Conservation (phyloP, 2,888 invertebrate genomes). For the Abscondita cerata region DNA sequence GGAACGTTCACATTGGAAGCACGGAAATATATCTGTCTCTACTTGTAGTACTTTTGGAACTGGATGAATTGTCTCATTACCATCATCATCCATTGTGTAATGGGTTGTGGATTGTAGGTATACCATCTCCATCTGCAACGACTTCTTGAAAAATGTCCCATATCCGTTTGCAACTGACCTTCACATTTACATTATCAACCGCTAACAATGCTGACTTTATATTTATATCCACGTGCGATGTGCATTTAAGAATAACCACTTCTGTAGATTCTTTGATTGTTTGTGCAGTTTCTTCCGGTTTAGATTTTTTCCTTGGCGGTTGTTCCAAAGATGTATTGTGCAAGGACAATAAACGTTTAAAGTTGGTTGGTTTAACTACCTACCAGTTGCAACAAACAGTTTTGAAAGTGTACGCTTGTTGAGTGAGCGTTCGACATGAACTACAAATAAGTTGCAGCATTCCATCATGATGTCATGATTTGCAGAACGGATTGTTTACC, state of each 20-base stretch:
- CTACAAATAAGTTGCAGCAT: conserved; percentile 78
- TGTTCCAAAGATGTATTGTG: conserved; percentile 9
- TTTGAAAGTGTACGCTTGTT: conserved; percentile 76
- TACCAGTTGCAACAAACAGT: conserved; percentile 72
- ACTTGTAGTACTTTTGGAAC: conserved; percentile 54
- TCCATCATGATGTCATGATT: conserved; percentile 79
- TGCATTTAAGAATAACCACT: conserved; percentile 27
- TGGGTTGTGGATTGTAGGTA: conserved; percentile 22
- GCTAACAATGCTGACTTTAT: not conserved
- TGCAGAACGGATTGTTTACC: conserved; percentile 72
- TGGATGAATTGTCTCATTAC: conserved; percentile 46
- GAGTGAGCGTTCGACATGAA: conserved; percentile 72
- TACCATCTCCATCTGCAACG: conserved; percentile 2
- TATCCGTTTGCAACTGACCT: conserved; percentile 38
- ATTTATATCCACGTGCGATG: conserved; percentile 21
- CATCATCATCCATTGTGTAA: conserved; percentile 41
- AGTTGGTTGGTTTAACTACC: conserved; percentile 45
- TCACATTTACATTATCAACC: conserved; percentile 1
- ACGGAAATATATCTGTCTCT: conserved; percentile 68
- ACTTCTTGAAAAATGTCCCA: conserved; percentile 20
- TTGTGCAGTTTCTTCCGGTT: conserved; percentile 7
- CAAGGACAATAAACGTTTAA: not conserved
- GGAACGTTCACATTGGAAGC: conserved; percentile 72
- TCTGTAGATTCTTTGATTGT: not conserved
- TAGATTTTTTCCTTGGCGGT: conserved; percentile 4